Conservation (phyloP, 2,888 invertebrate species). For the Coleophora flavipennella region DNA sequence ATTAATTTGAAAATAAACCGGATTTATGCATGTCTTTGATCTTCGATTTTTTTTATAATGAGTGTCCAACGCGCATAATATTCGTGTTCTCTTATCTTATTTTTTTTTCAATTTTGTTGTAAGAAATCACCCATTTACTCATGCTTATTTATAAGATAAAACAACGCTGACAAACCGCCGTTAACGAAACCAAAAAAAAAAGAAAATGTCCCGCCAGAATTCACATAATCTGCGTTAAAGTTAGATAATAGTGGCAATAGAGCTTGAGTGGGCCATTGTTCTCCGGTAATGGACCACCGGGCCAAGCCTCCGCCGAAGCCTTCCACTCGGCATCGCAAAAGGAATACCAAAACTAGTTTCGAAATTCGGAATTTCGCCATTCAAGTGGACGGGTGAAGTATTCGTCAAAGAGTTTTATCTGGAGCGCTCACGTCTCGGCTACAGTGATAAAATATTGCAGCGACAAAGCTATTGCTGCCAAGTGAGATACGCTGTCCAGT, state of each 20-base stretch:
- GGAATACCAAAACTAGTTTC: slow-evolving; percentile 35
- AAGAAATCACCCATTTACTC: not conserved
- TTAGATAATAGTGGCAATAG: slow-evolving; percentile 64
- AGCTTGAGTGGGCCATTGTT: slow-evolving; percentile 60
- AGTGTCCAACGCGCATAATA: too few species aligned
- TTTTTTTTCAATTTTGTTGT: too few species aligned
- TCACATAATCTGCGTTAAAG: slow-evolving; percentile 63
- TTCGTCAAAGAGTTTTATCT: slow-evolving; percentile 67
- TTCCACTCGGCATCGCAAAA: slow-evolving; percentile 55
- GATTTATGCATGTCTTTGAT: too few species aligned
- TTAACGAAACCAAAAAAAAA: slow-evolving; percentile 30
- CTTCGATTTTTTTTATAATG: too few species aligned
- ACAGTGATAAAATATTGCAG: slow-evolving; percentile 55
- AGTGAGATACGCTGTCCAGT: slow-evolving; percentile 26
- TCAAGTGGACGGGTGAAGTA: slow-evolving; percentile 52
- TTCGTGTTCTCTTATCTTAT: too few species aligned
- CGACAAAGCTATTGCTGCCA: slow-evolving; percentile 50
- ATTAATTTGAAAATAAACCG: too few species aligned
- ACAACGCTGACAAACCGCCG: slow-evolving; percentile 23
- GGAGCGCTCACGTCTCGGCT: slow-evolving; percentile 59
- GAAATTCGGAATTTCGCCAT: slow-evolving; percentile 45
- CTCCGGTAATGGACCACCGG: slow-evolving; percentile 65
- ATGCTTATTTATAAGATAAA: not conserved
- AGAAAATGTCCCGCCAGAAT: slow-evolving; percentile 42
- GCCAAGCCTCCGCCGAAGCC: slow-evolving; percentile 34